phyloP scores from a whole-genome alignment of 1,140 invertebrate genomes.

The Tigriopus japonicus region DNA sequence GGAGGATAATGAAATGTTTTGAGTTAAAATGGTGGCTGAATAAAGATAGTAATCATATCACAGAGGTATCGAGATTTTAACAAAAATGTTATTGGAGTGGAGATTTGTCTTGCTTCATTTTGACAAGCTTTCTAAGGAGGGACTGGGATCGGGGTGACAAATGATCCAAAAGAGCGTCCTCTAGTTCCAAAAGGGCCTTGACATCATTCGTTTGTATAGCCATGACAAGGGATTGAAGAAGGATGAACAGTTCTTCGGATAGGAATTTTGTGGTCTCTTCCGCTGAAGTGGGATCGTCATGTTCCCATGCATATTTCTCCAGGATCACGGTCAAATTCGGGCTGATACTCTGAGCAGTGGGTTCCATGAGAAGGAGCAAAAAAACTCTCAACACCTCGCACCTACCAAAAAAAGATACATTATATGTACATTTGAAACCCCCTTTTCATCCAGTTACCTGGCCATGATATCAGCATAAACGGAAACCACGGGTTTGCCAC shows the following conservation, averaged over 20 bases:
- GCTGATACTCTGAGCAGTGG: neutral
- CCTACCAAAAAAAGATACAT: neutral
- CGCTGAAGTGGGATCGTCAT: no score
- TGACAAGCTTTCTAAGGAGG: no score
- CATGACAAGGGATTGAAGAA: neutral
- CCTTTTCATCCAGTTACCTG: no score
- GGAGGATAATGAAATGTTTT: neutral
- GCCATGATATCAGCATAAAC: neutral
- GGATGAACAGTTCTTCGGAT: neutral
- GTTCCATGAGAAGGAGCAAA: neutral
- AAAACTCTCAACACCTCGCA: neutral
- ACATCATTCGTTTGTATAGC: neutral
- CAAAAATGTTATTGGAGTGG: no score
- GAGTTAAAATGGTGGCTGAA: no score
- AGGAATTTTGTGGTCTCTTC: neutral
- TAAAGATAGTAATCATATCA: no score
- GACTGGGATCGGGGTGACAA: no score
- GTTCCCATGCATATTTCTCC: neutral
- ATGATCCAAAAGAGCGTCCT: no score
- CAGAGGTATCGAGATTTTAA: no score
- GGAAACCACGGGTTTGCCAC: neutral
- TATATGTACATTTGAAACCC: no score
- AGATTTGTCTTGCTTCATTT: no score
- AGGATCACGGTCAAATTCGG: neutral
- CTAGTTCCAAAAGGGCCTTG: no score